These are phyloP conservation scores for Caenorhabditis sp. DNA, from an alignment of 2,888 invertebrate genomes.

Conservation along the genomic window DNA sequence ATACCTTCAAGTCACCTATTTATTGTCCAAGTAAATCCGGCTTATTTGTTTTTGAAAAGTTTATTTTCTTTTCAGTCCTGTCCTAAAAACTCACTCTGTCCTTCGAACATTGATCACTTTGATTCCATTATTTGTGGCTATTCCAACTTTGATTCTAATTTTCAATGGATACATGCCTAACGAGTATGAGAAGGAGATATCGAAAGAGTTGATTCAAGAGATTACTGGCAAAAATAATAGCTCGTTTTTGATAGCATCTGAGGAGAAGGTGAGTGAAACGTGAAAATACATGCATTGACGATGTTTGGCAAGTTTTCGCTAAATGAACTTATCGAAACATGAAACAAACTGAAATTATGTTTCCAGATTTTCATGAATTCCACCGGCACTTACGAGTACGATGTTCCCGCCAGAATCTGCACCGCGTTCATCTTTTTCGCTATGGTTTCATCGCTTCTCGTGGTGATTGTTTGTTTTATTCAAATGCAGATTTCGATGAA, in stretches of 20 bases:
- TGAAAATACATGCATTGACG: no score
- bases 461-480: constrained; percentile 33
- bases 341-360: not conserved
- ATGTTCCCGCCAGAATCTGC: constrained; percentile 33
- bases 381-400: constrained; percentile 15
- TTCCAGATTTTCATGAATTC: constrained; percentile 7
- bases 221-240: constrained; percentile 24
- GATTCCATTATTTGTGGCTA: constrained; percentile 38
- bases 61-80: constrained; percentile 14
- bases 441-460: constrained; percentile 29
- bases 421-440: constrained; percentile 42
- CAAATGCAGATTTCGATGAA: constrained; percentile 31
- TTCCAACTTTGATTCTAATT: constrained; percentile 26
- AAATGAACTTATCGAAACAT: not conserved
- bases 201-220: constrained; percentile 24
- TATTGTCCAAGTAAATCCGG: constrained; percentile 30
- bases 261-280: constrained; percentile 29
- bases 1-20: constrained; percentile 39
- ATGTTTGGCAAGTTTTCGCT: no score
- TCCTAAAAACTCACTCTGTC: constrained; percentile 28
- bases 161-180: constrained; percentile 38
- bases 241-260: constrained; percentile 35
- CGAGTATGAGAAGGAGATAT: constrained; percentile 30
- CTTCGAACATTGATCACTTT: constrained; percentile 30
- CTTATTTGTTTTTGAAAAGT: not conserved